Conservation (phyloP, 2,888 invertebrate genomes). For the Chalcis sispes region DNA sequence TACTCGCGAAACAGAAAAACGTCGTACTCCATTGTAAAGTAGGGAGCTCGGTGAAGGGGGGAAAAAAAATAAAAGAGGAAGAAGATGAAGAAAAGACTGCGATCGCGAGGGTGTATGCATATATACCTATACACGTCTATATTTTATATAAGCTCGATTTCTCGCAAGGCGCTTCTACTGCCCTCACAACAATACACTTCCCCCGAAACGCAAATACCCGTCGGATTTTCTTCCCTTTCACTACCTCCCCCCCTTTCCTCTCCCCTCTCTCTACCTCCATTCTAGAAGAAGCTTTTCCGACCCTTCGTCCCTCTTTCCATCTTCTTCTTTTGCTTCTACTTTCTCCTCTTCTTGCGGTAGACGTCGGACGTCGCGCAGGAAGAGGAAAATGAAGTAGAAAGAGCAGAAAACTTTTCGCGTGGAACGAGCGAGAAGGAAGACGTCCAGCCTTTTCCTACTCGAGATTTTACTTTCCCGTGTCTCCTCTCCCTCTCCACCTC, state of each 20-base stretch:
- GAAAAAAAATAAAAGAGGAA: not conserved
- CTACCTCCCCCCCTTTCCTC: conserved; percentile 4
- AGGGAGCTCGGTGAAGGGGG: too few species aligned
- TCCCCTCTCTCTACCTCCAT: conserved; percentile 45
- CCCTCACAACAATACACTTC: conserved; percentile 29
- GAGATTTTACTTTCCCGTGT: conserved; percentile 30
- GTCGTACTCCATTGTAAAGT: not conserved
- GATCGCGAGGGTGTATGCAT: conserved; percentile 2
- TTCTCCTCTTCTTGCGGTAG: conserved; percentile 3
- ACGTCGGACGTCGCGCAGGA: conserved; percentile 15
- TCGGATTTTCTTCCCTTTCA: conserved; percentile 58
- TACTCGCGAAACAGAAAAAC: too few species aligned
- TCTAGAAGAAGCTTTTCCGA: too few species aligned
- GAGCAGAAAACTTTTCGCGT: conserved; percentile 39
- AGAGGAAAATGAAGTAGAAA: conserved; percentile 15
- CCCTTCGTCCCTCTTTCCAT: too few species aligned
- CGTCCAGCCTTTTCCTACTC: conserved; percentile 40
- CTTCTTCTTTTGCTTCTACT: too few species aligned
- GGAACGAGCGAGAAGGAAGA: too few species aligned
- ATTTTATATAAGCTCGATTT: conserved; percentile 47
- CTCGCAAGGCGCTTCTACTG: conserved; percentile 15
- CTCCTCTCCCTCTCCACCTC: too few species aligned
- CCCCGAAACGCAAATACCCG: conserved; percentile 39
- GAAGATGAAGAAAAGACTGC: not conserved
- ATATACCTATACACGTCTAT: not conserved